A percentile compares a stretch with the other conserved stretches of the same genome.
These are phyloP conservation scores for Malacoctenus gilli DNA, from an alignment of 2,797 vertebrate species.

Conservation along the genomic window DNA sequence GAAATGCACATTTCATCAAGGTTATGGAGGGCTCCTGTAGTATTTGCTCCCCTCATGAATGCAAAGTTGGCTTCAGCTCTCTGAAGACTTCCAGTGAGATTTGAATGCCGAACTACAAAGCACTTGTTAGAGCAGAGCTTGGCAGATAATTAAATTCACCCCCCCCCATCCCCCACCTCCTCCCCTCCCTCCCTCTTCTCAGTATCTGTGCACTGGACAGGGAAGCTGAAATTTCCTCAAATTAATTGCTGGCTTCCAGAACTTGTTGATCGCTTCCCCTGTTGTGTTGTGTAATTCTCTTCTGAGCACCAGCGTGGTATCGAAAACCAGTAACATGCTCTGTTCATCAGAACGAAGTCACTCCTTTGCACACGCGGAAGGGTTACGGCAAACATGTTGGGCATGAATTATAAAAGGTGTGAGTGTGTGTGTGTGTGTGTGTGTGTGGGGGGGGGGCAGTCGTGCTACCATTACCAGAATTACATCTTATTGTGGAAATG, in stretches of 20 bases:
- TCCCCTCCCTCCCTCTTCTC: conserved; percentile 33
- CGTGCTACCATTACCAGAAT: no score
- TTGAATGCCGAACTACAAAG: conserved; percentile 80
- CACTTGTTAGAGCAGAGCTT: conserved; percentile 70
- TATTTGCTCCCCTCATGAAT: conserved; percentile 76
- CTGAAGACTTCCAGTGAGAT: conserved; percentile 77
- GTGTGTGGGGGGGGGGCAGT: no score
- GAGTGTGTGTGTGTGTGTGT: no score
- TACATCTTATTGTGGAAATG: no score
- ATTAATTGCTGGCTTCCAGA: conserved; percentile 48
- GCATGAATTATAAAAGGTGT: no score
- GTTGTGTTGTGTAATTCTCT: conserved; percentile 10
- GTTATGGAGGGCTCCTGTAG: conserved; percentile 73
- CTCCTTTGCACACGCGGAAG: no score
- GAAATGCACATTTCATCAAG: conserved; percentile 84
- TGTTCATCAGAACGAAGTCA: no score
- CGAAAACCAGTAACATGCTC: conserved; percentile 3
- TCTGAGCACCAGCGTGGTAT: conserved; percentile 6
- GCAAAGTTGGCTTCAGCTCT: conserved; percentile 75
- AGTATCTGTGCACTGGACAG: conserved; percentile 51
- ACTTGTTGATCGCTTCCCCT: conserved; percentile 45
- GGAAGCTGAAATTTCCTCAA: conserved; percentile 51
- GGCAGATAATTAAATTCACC: conserved; percentile 74
- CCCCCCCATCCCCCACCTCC: conserved; percentile 10
- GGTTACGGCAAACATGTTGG: no score